A percentile compares a stretch with the other conserved stretches of the same genome.
Conservation (phyloP, 2,888 invertebrate genomes). For the Portevinia maculata region DNA sequence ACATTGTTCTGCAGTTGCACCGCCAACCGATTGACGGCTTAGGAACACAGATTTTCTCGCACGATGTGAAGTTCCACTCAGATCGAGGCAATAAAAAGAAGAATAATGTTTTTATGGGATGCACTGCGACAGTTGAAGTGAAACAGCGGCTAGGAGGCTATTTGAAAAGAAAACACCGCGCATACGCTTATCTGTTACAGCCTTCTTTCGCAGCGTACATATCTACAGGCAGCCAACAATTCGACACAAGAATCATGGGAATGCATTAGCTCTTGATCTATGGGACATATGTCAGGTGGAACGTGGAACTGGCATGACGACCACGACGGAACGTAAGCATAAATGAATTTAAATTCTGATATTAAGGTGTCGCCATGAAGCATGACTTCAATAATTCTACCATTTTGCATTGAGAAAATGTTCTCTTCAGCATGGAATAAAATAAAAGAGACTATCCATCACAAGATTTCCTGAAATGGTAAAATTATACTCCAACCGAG, state of each 20-base stretch:
- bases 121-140: conserved; percentile 44
- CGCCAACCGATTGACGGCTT: conserved; percentile 51
- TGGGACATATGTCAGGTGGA: conserved; percentile 48
- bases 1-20: conserved; percentile 43
- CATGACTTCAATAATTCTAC: conserved; percentile 69
- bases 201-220: conserved; percentile 25
- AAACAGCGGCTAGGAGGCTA: conserved; percentile 38
- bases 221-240: conserved; percentile 45
- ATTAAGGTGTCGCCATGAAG: conserved; percentile 74
- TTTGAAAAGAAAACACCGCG: conserved; percentile 54
- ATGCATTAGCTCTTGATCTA: conserved; percentile 46
- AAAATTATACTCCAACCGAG: conserved; percentile 49
- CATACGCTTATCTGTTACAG: conserved; percentile 27
- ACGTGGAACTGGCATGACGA: conserved; percentile 70
- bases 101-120: conserved; percentile 59
- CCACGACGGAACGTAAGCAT: conserved; percentile 53
- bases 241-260: conserved; percentile 68
- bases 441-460: conserved; percentile 37
- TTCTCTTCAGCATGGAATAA: conserved; percentile 29
- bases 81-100: conserved; percentile 61
- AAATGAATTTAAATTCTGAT: conserved; percentile 72
- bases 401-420: conserved; percentile 53
- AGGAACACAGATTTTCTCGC: conserved; percentile 67
- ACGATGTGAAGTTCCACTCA: conserved; percentile 56
- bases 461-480: conserved; percentile 59